Percentiles rank a stretch among this genome's conserved stretches.
Evolutionary conservation across 2,797 vertebrate genomes (phyloP).

Genomic region (Cottoperca gobio): DNA sequence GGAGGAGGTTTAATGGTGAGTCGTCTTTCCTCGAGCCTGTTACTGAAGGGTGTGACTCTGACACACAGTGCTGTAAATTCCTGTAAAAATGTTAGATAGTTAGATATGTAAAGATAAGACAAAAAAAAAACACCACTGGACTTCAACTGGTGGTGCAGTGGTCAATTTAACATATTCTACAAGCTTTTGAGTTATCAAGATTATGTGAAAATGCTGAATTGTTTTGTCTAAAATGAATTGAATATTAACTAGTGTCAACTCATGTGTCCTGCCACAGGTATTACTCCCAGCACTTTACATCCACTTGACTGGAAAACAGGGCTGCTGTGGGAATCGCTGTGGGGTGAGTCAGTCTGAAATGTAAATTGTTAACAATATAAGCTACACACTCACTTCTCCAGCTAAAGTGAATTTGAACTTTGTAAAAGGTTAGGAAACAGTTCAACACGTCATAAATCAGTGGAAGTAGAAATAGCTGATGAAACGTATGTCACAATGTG

Average conservation of each 20-base stretch:
- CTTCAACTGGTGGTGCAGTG: background rate
- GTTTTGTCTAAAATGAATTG: background rate
- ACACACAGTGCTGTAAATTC: background rate
- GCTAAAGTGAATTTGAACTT: background rate
- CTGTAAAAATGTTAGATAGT: background rate
- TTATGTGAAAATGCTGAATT: background rate
- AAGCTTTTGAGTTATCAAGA: background rate
- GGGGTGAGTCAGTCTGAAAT: conserved; percentile 82
- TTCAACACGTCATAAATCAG: background rate
- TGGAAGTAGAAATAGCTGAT: background rate
- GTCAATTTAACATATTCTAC: background rate
- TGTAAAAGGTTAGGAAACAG: background rate
- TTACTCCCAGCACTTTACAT: conserved; percentile 87
- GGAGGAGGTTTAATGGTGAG: conserved; percentile 86
- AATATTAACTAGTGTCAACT: background rate
- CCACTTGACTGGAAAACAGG: conserved; percentile 82
- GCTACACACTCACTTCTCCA: background rate
- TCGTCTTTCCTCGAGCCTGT: background rate
- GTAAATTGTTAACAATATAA: background rate
- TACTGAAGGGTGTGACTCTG: background rate
- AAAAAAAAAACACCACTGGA: background rate
- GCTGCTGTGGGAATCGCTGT: conserved; percentile 88
- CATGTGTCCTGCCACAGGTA: conserved; percentile 73
- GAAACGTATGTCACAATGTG: background rate
- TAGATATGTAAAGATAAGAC: background rate